Conservation (phyloP, 2,797 vertebrate genomes). For the Ptychobarbus kaznakovi region DNA sequence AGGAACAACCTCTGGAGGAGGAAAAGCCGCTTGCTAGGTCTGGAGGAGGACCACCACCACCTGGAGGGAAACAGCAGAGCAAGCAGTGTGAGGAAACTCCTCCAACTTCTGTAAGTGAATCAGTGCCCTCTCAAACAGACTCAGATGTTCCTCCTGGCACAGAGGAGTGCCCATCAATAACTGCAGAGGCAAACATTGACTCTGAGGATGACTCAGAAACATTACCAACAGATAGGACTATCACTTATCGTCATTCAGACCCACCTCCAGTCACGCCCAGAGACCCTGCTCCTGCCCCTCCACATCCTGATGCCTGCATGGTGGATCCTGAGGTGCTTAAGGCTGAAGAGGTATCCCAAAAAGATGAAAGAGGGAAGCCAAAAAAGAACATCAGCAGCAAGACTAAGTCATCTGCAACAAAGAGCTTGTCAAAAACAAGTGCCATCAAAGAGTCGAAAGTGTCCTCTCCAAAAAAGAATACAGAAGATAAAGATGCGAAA, state of each 20-base stretch:
- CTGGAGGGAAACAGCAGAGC: constrained; percentile 84
- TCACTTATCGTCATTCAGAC: constrained; percentile 91
- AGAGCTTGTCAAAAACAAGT: constrained; percentile 85
- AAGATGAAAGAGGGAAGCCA: constrained; percentile 87
- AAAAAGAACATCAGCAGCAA: constrained; percentile 90
- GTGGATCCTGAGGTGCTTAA: constrained; percentile 93
- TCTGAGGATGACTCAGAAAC: constrained; percentile 98
- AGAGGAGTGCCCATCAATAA: constrained; percentile 97
- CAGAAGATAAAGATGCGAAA: constrained; percentile 95
- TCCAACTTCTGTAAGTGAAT: constrained; percentile 95
- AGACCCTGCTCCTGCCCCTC: constrained; percentile 89
- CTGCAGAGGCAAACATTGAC: constrained; percentile 97
- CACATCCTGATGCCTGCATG: constrained; percentile 94
- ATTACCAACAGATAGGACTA: constrained; percentile 93
- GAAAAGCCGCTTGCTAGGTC: constrained; percentile 85
- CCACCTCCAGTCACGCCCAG: constrained; percentile 86
- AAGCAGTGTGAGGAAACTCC: constrained; percentile 96
- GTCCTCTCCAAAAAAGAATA: constrained; percentile 89
- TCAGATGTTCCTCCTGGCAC: constrained; percentile 97
- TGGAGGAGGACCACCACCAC: constrained; percentile 85
- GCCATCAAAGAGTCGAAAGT: constrained; percentile 86
- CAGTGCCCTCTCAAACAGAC: constrained; percentile 93
- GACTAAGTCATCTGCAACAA: constrained; percentile 89
- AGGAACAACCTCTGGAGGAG: constrained; percentile 81
- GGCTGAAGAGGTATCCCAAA: constrained; percentile 87